Conservation (phyloP, 2,113 vertebrate species). For the pig (Sus scrofa) region T2T-Sscrofa CM000816.6:32714001-32714500, state of each 20-base stretch:
- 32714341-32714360: constrained; percentile 23
- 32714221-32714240: not conserved
- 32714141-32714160: not conserved
- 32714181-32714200: constrained; percentile 23
- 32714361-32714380: constrained; percentile 27
- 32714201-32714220: not conserved
- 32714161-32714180: not conserved
- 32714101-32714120: not conserved
- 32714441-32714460: constrained; percentile 28
- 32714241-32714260: not conserved
- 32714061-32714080: not conserved
- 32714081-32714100: not conserved
- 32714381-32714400: constrained; percentile 22
- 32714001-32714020: not conserved
- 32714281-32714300: not conserved
- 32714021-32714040: not conserved
- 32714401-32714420: constrained; percentile 22
- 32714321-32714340: not conserved
- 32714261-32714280: not conserved
- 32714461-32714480: not conserved
- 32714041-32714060: not conserved
- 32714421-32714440: not conserved
- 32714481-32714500: not conserved
- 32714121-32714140: not conserved
- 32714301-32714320: not conserved